A percentile compares a stretch with the other conserved stretches of the same genome.
Evolutionary conservation across 2,888 invertebrate genomes (phyloP).

Genomic region (Polyommatus icarus): DNA sequence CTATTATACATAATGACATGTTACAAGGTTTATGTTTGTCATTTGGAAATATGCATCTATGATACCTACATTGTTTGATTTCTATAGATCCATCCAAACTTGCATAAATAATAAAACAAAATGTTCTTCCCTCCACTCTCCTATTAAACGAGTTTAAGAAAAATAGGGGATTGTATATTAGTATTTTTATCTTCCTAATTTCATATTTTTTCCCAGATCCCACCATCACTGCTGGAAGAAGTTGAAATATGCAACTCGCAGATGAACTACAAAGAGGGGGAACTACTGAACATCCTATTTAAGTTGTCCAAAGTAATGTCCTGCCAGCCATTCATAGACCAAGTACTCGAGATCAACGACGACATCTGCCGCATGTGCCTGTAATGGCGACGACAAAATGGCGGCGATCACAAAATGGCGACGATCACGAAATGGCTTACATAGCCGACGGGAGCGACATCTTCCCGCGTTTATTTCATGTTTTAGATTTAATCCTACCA

Average conservation of each 20-base stretch:
- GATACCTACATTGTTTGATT: neutral
- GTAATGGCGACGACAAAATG: slow-evolving; percentile 51
- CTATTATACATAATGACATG: neutral
- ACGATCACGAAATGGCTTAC: slow-evolving; percentile 48
- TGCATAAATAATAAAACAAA: no score
- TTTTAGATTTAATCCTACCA: slow-evolving; percentile 43
- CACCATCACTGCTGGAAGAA: slow-evolving; percentile 81
- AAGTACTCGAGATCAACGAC: slow-evolving; percentile 89
- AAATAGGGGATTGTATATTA: no score
- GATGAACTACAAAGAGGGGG: slow-evolving; percentile 84
- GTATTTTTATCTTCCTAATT: no score
- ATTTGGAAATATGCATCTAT: neutral
- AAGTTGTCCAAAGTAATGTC: slow-evolving; percentile 84
- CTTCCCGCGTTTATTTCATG: slow-evolving; percentile 33
- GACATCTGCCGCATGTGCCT: slow-evolving; percentile 89
- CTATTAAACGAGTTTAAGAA: no score
- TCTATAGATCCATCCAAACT: no score
- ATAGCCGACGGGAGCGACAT: slow-evolving; percentile 47
- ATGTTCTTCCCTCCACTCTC: no score
- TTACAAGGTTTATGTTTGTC: neutral
- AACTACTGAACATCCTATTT: slow-evolving; percentile 82
- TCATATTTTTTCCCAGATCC: slow-evolving; percentile 59
- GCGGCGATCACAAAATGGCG: slow-evolving; percentile 48
- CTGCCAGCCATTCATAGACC: slow-evolving; percentile 86
- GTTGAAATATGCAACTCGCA: slow-evolving; percentile 86